phyloP scores from a whole-genome alignment of 1,140 invertebrate genomes.

The Eciton burchellii region DNA sequence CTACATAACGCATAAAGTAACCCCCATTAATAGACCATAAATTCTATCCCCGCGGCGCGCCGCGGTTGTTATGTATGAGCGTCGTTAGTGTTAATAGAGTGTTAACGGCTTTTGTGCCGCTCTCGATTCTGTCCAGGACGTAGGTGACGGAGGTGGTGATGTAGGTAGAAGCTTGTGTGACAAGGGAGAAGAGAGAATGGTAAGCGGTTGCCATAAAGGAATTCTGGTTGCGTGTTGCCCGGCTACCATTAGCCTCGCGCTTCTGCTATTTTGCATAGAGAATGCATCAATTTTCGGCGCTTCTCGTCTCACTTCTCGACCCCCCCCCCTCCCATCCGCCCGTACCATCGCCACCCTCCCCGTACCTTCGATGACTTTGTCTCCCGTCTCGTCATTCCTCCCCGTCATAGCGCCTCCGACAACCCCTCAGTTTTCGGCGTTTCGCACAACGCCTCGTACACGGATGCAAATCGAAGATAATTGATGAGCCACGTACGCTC shows the following conservation, averaged over 20 bases:
- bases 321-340: constrained; percentile 19
- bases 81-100: constrained; percentile 86
- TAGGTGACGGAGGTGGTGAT: constrained; percentile 74
- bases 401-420: too few species aligned
- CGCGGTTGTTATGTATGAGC: constrained; percentile 84
- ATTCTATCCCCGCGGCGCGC: constrained; percentile 75
- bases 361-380: constrained; percentile 62
- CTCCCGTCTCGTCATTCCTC: constrained; percentile 11
- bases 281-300: constrained; percentile 81
- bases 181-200: constrained; percentile 49
- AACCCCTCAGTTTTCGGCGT: too few species aligned
- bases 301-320: constrained; percentile 69
- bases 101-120: constrained; percentile 84
- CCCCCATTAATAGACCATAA: constrained; percentile 80
- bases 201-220: constrained; percentile 62
- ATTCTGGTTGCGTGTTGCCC: constrained; percentile 71
- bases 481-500: constrained; percentile 66
- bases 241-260: constrained; percentile 71
- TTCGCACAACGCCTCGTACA: constrained; percentile 62
- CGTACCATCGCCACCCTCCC: constrained; percentile 45
- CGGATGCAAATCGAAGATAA: constrained; percentile 77
- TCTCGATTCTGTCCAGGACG: constrained; percentile 80
- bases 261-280: constrained; percentile 78
- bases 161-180: constrained; percentile 66
- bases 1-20: constrained; percentile 80